Evolutionary conservation across 2,113 vertebrate genomes (phyloP), one percentile per base, ranked within the genome.

Genomic region (Tachysurus vachellii): DNA sequence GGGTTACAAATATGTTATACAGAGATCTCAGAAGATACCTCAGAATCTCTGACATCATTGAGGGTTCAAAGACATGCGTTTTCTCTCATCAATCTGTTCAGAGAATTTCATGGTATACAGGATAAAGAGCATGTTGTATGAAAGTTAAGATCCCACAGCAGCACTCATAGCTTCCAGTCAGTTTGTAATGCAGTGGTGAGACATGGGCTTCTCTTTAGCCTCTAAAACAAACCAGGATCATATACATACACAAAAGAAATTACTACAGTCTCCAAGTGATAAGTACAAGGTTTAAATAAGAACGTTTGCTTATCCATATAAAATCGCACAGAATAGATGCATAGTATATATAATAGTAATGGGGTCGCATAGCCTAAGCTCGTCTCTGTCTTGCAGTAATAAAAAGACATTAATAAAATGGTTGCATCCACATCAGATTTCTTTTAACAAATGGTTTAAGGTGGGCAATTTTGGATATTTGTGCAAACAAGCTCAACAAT

Each of bases 271-370:
- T 80, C 90, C 85, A 81, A 91, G 83, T 76, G 73, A 90, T 66
- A 90, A 82, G 70, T 53, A 57, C 76, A 50, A 90, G 86, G 86
- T 91, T 91, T 68, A 89, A 87, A 88, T 56, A 91, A 70, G 80
- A 89, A 75, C 80, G 47, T 66, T 66, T 61, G 87, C 31, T 84
- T 47, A 54, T 56, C 50, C 84, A 91, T 94, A 94, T 86, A 94
- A 93, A 76, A 94, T 93, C 17, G 16, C 16, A 80, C 10, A 8
- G 0, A 56, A 56, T 31, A 19, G 53, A 8, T 56, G 23, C 47
- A 54, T 77, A 31, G 76, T 16, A 36, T 57, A 31, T 19, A 57
- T 56, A 56, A 57, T 80, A 57, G 31, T 56, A 56, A 56, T 21
- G 12, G 23, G 44, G 47, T 53, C 50, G 12, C 12, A 23, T 2